Base-by-base conservation (phyloP, 2,113 vertebrate genomes). In the Halichoerus grypus region DNA sequence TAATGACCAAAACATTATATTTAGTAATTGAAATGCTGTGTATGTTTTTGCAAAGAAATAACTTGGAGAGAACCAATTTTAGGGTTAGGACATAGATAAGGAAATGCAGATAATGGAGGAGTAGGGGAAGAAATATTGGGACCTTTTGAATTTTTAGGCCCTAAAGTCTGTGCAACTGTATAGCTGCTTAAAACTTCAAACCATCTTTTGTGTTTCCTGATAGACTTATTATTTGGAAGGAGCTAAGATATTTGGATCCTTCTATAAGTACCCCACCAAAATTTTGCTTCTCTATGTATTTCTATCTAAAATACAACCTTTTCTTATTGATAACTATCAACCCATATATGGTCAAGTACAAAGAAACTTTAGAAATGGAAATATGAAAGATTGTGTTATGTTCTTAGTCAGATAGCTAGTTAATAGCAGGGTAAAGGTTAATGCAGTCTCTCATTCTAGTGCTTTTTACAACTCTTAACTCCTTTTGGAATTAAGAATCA, bases 291-390 rank as follows among this genome's bases (percentile, higher is more conserved):
- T 67, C 6, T 97, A 3, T 83, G 28, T 81, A 90, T 91, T 91
- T 21, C 57, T 87, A 21, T 88, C 91, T 72, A 72, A 96, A 95
- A 90, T 71, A 76, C 15, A 67, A 15, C 2, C 0, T 89, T 65
- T 95, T 97, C 10, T 49, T 46, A 57, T 22, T 49, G 81, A 33
- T 79, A 16, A 21, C 5, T 21, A 84, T 77, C 61, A 86, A 77
- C 36, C 33, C 14, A 36, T 49, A 83, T 82, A 77, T 74, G 86
- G 16, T 96, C 49, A 92, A 71, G 18, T 84, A 90, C 61, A 95
- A 95, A 84, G 49, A 97, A 92, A 81, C 31, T 71, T 88, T 24
- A 88, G 55, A 85, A 95, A 90, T 72, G 33, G 53, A 84, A 91
- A 74, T 80, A 55, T 76, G 63, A 91, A 96, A 81, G 19, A n/a